phyloP scores from a whole-genome alignment of 2,113 vertebrate species.

The Tenebrosternarchus preto region DNA sequence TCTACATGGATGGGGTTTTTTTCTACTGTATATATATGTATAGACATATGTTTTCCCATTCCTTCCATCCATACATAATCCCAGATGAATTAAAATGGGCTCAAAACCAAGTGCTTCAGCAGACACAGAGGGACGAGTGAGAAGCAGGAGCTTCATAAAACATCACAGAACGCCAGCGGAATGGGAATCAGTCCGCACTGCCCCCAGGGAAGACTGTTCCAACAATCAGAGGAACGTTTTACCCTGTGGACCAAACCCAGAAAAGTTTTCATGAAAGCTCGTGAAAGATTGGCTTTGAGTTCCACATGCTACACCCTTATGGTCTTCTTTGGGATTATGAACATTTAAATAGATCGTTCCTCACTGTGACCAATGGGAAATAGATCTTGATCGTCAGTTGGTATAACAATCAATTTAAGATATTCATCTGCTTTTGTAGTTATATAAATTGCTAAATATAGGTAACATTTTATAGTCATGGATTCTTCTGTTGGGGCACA shows the following conservation, averaged over 20 bases:
- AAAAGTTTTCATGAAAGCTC: slow-evolving; percentile 38
- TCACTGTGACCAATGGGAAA: slow-evolving; percentile 21
- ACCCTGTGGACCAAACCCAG: slow-evolving; percentile 39
- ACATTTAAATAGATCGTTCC: slow-evolving; percentile 33
- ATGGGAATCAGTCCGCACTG: slow-evolving; percentile 34
- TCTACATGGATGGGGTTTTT: too few relatives aligned
- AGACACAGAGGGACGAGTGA: slow-evolving; percentile 40
- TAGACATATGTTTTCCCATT: slow-evolving; percentile 50
- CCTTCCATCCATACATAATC: slow-evolving; percentile 42
- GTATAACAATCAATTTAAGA: not conserved
- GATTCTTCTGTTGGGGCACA: not conserved
- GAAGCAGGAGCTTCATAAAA: slow-evolving; percentile 46
- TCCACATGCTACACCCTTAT: slow-evolving; percentile 30
- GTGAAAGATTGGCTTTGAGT: slow-evolving; percentile 27
- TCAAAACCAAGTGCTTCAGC: slow-evolving; percentile 22
- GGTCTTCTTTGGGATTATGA: slow-evolving; percentile 34
- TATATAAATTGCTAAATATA: too few relatives aligned
- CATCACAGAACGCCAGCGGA: slow-evolving; percentile 18
- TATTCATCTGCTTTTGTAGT: not conserved
- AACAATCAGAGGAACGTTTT: slow-evolving; percentile 36
- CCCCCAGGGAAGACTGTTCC: slow-evolving; percentile 33
- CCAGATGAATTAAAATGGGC: slow-evolving; percentile 42
- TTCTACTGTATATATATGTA: slow-evolving; percentile 53
- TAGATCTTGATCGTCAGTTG: slow-evolving; percentile 17
- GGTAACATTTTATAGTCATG: not conserved